Percentiles rank a stretch among this genome's conserved stretches.
Conservation (phyloP, 53 echinoderm and acorn worm species). For the Stichopus horrens region DNA sequence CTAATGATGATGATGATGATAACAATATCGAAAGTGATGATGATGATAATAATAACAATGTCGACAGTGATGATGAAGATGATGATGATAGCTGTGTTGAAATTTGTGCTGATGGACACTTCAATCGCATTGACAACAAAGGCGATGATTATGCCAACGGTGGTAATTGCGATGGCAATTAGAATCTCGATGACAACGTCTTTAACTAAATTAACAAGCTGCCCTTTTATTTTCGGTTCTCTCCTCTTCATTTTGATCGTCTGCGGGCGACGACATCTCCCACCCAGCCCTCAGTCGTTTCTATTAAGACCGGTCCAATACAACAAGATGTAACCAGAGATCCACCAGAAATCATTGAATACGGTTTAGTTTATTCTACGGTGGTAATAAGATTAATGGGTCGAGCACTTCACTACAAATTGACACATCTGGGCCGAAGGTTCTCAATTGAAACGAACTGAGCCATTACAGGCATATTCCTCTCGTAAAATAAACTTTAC, state of each 20-base stretch:
- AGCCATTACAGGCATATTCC: neutral
- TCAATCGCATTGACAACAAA: no score
- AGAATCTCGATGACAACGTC: neutral
- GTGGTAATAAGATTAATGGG: constrained; percentile 32
- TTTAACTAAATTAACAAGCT: neutral
- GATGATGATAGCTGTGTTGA: no score
- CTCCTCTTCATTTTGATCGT: neutral
- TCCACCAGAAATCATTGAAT: neutral
- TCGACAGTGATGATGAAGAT: no score
- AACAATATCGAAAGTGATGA: no score
- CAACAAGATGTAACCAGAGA: neutral
- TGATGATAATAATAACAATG: no score
- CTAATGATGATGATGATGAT: no score
- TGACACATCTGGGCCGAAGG: constrained; percentile 38
- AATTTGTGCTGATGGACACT: no score
- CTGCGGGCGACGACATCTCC: neutral
- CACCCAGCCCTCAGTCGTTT: neutral
- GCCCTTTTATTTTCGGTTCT: no score
- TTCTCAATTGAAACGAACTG: constrained; percentile 12
- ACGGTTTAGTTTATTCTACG: neutral
- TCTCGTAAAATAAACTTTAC: constrained; percentile 4
- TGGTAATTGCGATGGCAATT: no score
- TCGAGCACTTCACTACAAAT: constrained; percentile 15
- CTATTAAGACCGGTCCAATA: neutral
- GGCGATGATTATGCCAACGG: no score